These are phyloP conservation scores for Hemibagrus guttatus DNA, from an alignment of 2,797 vertebrate genomes.

Conservation along the genomic window DNA sequence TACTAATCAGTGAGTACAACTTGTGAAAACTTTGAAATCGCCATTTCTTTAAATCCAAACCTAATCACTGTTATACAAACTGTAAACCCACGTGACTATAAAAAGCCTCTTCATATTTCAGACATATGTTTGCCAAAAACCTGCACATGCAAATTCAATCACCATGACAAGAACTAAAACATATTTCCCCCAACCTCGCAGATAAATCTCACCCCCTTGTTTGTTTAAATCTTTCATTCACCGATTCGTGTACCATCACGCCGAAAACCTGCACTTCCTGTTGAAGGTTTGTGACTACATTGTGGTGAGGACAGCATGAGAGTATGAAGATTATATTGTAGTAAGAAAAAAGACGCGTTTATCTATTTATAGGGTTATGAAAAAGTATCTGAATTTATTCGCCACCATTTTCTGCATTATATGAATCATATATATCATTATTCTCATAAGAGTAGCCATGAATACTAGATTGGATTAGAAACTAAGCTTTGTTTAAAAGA, in stretches of 20 bases:
- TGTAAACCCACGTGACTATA: neutral
- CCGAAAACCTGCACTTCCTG: neutral
- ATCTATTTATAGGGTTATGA: no score
- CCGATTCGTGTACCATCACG: neutral
- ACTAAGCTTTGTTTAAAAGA: neutral
- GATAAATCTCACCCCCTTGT: neutral
- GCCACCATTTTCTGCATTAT: neutral
- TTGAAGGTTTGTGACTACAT: neutral
- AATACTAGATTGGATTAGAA: neutral
- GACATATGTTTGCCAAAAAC: neutral
- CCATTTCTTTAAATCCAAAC: neutral
- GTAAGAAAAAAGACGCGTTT: neutral
- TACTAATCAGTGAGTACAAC: neutral
- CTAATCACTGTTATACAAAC: neutral
- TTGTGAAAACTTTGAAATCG: neutral
- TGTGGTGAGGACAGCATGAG: neutral
- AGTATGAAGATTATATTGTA: neutral
- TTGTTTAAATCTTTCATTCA: neutral
- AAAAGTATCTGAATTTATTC: neutral
- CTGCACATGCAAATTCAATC: neutral
- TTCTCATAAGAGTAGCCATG: neutral
- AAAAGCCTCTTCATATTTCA: neutral
- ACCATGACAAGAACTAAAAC: no score
- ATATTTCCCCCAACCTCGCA: neutral
- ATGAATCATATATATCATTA: neutral